A percentile compares a stretch with the other conserved stretches of the same genome.
These are phyloP conservation scores for Quadroppia sp. DNA, from an alignment of 2,888 invertebrate species.

Conservation along the genomic window DNA sequence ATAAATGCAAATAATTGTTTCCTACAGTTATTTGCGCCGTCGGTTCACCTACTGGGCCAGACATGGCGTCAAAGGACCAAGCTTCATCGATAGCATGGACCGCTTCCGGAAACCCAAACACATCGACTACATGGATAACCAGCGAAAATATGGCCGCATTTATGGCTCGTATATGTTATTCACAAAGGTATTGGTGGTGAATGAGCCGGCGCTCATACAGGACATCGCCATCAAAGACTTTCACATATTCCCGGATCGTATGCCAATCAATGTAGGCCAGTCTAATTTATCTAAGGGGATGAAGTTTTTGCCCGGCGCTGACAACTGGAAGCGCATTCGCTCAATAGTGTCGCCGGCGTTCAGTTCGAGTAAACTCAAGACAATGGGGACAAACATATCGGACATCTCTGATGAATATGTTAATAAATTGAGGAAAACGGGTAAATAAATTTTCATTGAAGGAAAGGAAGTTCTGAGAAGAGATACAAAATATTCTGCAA, in stretches of 20 bases:
- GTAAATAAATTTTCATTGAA: no score
- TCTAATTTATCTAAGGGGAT: not conserved
- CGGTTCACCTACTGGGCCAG: conserved; percentile 35
- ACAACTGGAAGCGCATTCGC: conserved; percentile 32
- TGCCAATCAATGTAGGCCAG: not conserved
- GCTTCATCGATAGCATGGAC: not conserved
- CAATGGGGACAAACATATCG: conserved; percentile 30
- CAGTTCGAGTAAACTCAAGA: conserved; percentile 30
- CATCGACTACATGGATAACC: no score
- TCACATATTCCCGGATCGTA: conserved; percentile 38
- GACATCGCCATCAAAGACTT: conserved; percentile 27
- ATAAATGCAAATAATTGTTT: no score
- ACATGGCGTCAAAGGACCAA: conserved; percentile 32
- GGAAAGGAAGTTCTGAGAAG: not conserved
- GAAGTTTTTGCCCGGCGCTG: conserved; percentile 27
- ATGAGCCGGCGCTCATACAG: conserved; percentile 19
- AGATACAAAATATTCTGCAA: not conserved
- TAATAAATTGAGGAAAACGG: no score
- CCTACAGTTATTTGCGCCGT: not conserved
- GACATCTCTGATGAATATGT: conserved; percentile 31
- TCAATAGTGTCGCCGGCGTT: conserved; percentile 35
- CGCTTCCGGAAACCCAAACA: no score
- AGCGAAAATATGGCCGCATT: conserved; percentile 26
- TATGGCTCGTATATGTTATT: not conserved
- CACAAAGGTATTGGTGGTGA: not conserved